Evolutionary conservation across 2,888 invertebrate genomes (phyloP).

Genomic region (Tryphoninae sp.): DNA sequence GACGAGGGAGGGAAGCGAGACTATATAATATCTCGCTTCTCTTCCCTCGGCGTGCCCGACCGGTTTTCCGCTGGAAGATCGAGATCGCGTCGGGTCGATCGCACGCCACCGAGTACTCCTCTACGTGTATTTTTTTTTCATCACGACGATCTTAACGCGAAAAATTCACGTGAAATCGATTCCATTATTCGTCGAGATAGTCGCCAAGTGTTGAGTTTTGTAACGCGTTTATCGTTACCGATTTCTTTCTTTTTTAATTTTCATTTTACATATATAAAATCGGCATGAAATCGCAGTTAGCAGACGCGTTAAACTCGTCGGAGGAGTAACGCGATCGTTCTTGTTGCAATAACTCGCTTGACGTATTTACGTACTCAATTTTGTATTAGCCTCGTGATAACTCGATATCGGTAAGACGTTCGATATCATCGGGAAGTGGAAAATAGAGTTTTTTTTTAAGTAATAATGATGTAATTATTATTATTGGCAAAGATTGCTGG

Average conservation of each 20-base stretch:
- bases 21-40: slow-evolving; percentile 48
- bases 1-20: slow-evolving; percentile 38
- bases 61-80: slow-evolving; percentile 65
- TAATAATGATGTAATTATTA: slow-evolving; percentile 45
- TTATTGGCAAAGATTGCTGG: slow-evolving; percentile 10
- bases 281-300: slow-evolving; percentile 25
- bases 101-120: neutral
- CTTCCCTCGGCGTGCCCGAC: slow-evolving; percentile 64
- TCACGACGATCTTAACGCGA: slow-evolving; percentile 3
- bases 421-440: slow-evolving; percentile 41
- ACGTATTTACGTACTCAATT: slow-evolving; percentile 64
- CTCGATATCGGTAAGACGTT: slow-evolving; percentile 15
- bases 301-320: slow-evolving; percentile 44
- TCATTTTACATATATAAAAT: slow-evolving; percentile 23
- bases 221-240: neutral
- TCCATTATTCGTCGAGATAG: slow-evolving; percentile 65
- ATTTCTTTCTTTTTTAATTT: slow-evolving; percentile 15
- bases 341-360: slow-evolving; percentile 31
- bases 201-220: slow-evolving; percentile 48
- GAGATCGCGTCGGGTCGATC: slow-evolving; percentile 59
- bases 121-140: neutral
- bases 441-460: slow-evolving; percentile 5
- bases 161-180: slow-evolving; percentile 59
- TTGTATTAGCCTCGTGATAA: slow-evolving; percentile 23
- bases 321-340: neutral